Base-by-base conservation (phyloP, 2,888 invertebrate species). In the Lydus trimaculatus region DNA sequence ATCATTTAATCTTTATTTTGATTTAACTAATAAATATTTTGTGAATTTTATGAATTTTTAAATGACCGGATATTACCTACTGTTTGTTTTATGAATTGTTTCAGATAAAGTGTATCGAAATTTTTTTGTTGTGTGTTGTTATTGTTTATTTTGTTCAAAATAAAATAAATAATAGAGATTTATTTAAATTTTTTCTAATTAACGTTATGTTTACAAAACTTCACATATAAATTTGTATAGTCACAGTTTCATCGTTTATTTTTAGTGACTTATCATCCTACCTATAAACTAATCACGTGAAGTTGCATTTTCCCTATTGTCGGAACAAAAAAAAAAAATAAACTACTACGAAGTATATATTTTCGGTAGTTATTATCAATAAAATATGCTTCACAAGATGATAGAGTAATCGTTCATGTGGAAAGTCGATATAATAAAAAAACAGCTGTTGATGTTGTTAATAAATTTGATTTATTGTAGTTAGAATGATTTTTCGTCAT, bases 191-290 rank as follows among this genome's bases (percentile, higher is more conserved):
- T 39, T 39, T 39, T 39, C 6, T 43, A 43, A 43, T 43, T 20
- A 52, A 52, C 23, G 23, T 52, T 52, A 20, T 20, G 20, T 23
- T 52, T 52, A 23, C 9, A 52, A 23, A 52, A 23, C 20, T 48
- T 52, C 23, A 52, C 23, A 43, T 43, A 9, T 52, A 23, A 23
- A 52, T 52, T 23, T 52, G 7, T 52, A 28, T 28, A 52, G 25
- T 56, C 20, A 48, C 2, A 28, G 48, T 20, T 43, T 23, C 9
- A 31, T 31, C 25, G 48, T 61, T 52, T 63, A 69, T 62, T 62
- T 59, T 58, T 58, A 31, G 60, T 23, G 17, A 61, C 60, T 20
- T 56, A 56, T 23, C 25, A 56, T 25, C 56, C 56, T 25, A 56
- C 56, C 56, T 56, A 3, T 56, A 56, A 17, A 5, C 43, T 8